These are phyloP conservation scores for Platichthys stellatus DNA, from an alignment of 2,113 vertebrate species.

Conservation along the genomic window DNA sequence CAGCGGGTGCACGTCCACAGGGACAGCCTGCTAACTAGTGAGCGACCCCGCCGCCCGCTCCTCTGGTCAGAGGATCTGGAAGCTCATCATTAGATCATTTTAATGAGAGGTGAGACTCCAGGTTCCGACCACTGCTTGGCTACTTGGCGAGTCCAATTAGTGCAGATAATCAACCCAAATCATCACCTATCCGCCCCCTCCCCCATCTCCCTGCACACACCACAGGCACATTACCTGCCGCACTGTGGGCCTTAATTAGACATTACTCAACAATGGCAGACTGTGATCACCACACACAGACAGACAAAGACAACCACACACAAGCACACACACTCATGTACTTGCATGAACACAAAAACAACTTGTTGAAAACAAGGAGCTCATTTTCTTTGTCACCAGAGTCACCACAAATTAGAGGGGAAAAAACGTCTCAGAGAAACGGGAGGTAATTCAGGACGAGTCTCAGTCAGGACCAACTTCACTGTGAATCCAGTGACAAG, in stretches of 20 bases:
- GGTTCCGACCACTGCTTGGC: conserved; percentile 63
- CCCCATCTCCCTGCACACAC: conserved; percentile 29
- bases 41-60: conserved; percentile 50
- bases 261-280: conserved; percentile 70
- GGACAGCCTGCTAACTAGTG: conserved; percentile 71
- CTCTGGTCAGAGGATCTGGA: conserved; percentile 67
- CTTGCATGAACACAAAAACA: not conserved
- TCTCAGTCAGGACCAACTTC: not conserved
- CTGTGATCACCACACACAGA: conserved; percentile 55
- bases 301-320: not conserved
- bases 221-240: conserved; percentile 68
- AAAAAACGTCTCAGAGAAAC: not conserved
- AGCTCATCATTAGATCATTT: conserved; percentile 78
- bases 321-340: not conserved
- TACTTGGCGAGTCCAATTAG: conserved; percentile 77
- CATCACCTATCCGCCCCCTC: conserved; percentile 67
- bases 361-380: not conserved
- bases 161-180: conserved; percentile 77
- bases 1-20: conserved; percentile 51
- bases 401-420: not conserved
- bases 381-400: conserved; percentile 38
- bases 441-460: not conserved
- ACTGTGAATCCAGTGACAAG: not conserved
- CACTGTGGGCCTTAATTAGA: conserved; percentile 74
- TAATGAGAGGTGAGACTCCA: conserved; percentile 80